A percentile compares a stretch with the other conserved stretches of the same genome.
phyloP scores from a whole-genome alignment of 2,888 invertebrate genomes.

The Drosophila neotestacea region DNA sequence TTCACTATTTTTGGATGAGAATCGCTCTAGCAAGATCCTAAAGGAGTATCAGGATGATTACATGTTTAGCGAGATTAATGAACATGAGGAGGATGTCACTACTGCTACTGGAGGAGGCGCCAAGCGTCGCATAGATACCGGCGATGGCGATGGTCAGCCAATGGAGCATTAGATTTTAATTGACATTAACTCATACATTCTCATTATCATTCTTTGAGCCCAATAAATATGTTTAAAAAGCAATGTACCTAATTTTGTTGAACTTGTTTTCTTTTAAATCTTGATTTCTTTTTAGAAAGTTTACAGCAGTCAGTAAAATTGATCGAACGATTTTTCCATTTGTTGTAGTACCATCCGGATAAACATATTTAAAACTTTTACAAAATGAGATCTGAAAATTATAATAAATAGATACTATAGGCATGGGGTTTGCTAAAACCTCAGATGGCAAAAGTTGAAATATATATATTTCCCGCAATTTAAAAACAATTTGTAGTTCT shows the following conservation, averaged over 20 bases:
- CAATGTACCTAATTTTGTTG: conserved; percentile 12
- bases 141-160: conserved; percentile 74
- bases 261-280: not conserved
- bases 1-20: conserved; percentile 96
- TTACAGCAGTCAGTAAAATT: too few relatives aligned
- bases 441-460: not conserved
- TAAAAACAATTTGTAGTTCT: not conserved
- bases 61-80: conserved; percentile 91
- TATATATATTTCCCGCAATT: not conserved
- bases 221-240: conserved; percentile 58
- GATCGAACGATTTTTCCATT: not conserved
- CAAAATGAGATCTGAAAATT: too few relatives aligned
- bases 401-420: too few relatives aligned
- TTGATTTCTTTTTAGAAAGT: not conserved
- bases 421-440: too few relatives aligned
- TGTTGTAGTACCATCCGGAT: not conserved
- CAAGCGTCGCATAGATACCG: conserved; percentile 69
- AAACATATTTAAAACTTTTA: too few relatives aligned
- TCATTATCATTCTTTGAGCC: conserved; percentile 34
- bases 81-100: conserved; percentile 65
- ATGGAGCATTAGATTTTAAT: conserved; percentile 81
- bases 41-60: conserved; percentile 98
- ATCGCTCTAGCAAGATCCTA: conserved; percentile 95
- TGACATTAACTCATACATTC: conserved; percentile 40
- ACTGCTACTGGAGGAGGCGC: conserved; percentile 39